These are phyloP conservation scores for Rhizomys pruinosus DNA, from an alignment of 2,113 vertebrate species.

Conservation along the genomic window DNA sequence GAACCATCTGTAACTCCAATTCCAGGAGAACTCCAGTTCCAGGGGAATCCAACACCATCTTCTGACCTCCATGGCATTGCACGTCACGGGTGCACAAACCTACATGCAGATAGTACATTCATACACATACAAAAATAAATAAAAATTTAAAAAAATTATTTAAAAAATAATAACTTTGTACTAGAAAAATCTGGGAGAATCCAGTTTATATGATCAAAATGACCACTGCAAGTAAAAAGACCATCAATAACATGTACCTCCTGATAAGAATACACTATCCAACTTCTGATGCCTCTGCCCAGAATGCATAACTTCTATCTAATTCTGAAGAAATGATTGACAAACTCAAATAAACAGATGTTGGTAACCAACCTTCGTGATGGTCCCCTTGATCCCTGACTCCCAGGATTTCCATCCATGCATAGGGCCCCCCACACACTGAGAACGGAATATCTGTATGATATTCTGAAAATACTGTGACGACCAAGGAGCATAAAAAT, in stretches of 20 bases:
- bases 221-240: neutral
- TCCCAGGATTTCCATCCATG: neutral
- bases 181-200: neutral
- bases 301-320: neutral
- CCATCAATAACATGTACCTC: neutral
- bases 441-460: neutral
- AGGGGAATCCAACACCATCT: too few relatives aligned
- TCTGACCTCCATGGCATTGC: too few relatives aligned
- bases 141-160: too few relatives aligned
- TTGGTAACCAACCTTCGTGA: neutral
- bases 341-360: neutral
- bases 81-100: too few relatives aligned
- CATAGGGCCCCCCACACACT: neutral
- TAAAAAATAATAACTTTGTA: neutral
- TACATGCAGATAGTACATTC: too few relatives aligned
- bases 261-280: neutral
- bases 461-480: neutral
- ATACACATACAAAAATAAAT: too few relatives aligned
- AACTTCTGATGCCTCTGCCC: neutral
- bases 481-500: neutral
- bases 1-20: too few relatives aligned
- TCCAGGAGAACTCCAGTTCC: too few relatives aligned
- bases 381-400: neutral
- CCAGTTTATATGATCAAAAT: neutral
- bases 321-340: neutral